Evolutionary conservation across 2,113 vertebrate genomes (phyloP).

Genomic region (Crotalus tigris): DNA sequence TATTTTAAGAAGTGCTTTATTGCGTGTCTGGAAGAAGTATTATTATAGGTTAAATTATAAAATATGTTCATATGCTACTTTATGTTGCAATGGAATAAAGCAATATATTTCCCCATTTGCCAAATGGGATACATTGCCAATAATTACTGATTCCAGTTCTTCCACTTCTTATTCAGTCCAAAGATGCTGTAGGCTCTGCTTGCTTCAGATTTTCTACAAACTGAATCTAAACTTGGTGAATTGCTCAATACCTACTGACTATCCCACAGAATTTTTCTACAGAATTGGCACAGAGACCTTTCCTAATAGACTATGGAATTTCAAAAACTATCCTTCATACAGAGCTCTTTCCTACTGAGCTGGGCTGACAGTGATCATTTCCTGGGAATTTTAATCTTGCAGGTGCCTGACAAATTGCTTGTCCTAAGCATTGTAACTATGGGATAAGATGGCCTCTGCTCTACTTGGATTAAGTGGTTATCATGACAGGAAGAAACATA

Average conservation of each 20-base stretch:
- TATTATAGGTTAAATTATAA: too few relatives aligned
- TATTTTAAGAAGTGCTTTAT: too few relatives aligned
- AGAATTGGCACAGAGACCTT: not conserved
- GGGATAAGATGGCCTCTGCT: not conserved
- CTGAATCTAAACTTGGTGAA: not conserved
- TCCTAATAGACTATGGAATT: not conserved
- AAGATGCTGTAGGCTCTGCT: not conserved
- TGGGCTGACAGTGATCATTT: not conserved
- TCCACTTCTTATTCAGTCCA: not conserved
- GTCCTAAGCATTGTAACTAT: not conserved
- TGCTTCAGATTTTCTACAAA: not conserved
- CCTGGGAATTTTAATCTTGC: not conserved
- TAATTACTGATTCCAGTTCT: not conserved
- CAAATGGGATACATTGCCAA: not conserved
- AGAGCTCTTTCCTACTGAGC: not conserved
- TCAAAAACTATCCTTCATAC: not conserved
- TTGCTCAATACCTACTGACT: not conserved
- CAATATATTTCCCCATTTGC: not conserved
- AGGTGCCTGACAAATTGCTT: not conserved
- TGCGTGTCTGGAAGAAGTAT: too few relatives aligned
- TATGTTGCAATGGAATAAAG: not conserved
- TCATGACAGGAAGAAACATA: not conserved
- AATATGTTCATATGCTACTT: not conserved
- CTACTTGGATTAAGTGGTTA: not conserved
- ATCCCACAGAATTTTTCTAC: not conserved